A percentile compares a stretch with the other conserved stretches of the same genome.
Evolutionary conservation across 2,888 invertebrate genomes (phyloP).

Genomic region (Scaptomyza flava): DNA sequence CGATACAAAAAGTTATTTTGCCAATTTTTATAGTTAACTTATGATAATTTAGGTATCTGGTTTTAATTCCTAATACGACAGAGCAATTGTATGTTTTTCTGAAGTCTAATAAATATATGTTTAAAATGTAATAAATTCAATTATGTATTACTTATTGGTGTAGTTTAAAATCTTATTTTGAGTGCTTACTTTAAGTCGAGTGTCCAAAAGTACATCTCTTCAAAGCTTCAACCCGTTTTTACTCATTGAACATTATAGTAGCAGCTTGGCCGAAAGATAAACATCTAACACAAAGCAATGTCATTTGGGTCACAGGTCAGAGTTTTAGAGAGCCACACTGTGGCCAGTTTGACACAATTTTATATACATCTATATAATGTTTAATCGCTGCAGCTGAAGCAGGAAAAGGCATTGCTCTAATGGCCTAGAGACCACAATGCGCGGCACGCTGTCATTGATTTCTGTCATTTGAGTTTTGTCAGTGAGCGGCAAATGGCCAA

Average conservation of each 20-base stretch:
- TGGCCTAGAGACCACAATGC: conserved; percentile 63
- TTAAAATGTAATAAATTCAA: too few species aligned
- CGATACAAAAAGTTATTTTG: too few species aligned
- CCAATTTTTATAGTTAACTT: too few species aligned
- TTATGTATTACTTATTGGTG: too few species aligned
- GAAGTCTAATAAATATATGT: too few species aligned
- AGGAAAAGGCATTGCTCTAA: conserved; percentile 33
- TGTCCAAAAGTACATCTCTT: background rate
- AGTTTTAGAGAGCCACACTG: conserved; percentile 26
- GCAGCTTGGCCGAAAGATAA: conserved; percentile 20
- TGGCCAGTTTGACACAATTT: conserved; percentile 44
- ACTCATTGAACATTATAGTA: conserved; percentile 5
- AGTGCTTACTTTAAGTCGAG: background rate
- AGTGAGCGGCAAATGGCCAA: conserved; percentile 25
- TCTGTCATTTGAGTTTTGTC: conserved; percentile 41
- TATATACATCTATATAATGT: conserved; percentile 23
- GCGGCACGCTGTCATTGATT: conserved; percentile 59
- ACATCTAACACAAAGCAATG: conserved; percentile 51
- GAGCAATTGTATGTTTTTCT: too few species aligned
- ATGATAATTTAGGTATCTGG: too few species aligned
- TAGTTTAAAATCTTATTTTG: too few species aligned
- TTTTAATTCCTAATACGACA: too few species aligned
- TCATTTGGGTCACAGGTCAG: conserved; percentile 30
- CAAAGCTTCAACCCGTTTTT: background rate
- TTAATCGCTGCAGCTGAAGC: conserved; percentile 27